phyloP scores from a whole-genome alignment of 2,113 vertebrate species.

The Micronisus gabar region DNA sequence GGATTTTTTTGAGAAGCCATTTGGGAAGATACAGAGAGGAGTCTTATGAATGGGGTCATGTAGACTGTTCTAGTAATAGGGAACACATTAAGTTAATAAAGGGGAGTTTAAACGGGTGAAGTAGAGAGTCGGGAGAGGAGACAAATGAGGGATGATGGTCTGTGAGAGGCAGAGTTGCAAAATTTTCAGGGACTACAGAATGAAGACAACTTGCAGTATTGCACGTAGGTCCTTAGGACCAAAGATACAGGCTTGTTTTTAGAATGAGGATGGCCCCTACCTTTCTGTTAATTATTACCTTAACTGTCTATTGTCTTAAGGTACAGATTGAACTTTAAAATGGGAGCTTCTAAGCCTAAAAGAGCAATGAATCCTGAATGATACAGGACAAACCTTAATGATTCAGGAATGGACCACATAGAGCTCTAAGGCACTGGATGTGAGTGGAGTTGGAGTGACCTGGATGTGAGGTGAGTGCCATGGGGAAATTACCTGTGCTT shows the following conservation, averaged over 20 bases:
- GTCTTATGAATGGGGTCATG: background rate
- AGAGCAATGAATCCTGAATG: background rate
- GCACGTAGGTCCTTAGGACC: background rate
- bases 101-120: background rate
- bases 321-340: background rate
- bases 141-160: background rate
- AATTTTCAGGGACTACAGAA: no score
- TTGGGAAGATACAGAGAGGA: background rate
- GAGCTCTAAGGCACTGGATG: background rate
- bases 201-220: background rate
- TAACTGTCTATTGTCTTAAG: background rate
- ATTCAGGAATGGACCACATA: background rate
- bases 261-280: background rate
- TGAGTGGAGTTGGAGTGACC: background rate
- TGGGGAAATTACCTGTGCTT: constrained; percentile 44
- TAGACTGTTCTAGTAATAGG: background rate
- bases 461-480: background rate
- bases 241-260: background rate
- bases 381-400: background rate
- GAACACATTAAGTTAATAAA: background rate
- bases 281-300: background rate
- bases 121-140: background rate
- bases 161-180: background rate
- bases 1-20: background rate
- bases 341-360: background rate